Evolutionary conservation across 2,888 invertebrate genomes (phyloP), one percentile per base, ranked within the genome.

Genomic region (Tetrapedia diversipes): DNA sequence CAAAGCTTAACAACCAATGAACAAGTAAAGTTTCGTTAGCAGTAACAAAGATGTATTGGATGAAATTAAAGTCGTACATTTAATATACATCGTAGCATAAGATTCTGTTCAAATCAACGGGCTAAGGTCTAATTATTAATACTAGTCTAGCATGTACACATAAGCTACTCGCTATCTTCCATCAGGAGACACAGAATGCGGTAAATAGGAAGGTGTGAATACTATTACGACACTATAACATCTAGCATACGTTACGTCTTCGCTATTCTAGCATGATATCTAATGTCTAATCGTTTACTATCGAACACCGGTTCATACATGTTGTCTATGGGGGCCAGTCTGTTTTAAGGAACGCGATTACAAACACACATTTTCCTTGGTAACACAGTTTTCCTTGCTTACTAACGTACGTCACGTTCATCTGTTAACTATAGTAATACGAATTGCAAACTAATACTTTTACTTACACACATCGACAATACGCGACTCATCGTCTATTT

Each of bases 1-100:
- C 88, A 88, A 88, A 88, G 88, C 88, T 86, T 87, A 89, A 88
- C 88, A 87, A 85, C 87, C 84, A 89, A 86, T 88, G 84, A 89
- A 87, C 85, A 80, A 85, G 83, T 84, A 81, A 87, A 86, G 84
- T 84, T 78, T 86, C 79, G 80, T 83, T 80, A 80, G 75, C 82
- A 70, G 68, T 85, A 84, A 89, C 84, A 88, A 86, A 87, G 82
- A 85, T 70, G 80, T 80, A 77, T 83, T 57, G 73, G 80, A 83
- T 65, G 71, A 82, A 82, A 88, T 82, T 19, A 78, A 79, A 81
- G 79, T 76, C 56, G 57, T 81, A 86, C 82, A 85, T 83, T 73
- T 69, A 83, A 70, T 83, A 82, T 72, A 70, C 86, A 89, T 85
- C 84, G 81, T 84, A 87, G 88, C 86, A 81, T 81, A 86, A 86